phyloP scores from a whole-genome alignment of 2,888 invertebrate genomes.

The Galerucella calmariensis region DNA sequence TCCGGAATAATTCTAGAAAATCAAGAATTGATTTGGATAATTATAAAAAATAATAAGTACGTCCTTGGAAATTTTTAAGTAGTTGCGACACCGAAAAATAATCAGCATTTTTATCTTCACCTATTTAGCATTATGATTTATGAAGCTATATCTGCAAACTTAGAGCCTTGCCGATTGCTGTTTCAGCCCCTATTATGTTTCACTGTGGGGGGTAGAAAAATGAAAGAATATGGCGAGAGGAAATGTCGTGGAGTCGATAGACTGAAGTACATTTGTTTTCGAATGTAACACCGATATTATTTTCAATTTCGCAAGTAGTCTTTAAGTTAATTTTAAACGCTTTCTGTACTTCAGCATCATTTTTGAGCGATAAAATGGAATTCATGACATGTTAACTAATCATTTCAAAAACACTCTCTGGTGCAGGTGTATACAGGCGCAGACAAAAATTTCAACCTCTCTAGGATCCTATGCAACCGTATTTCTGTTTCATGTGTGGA shows the following conservation, averaged over 20 bases:
- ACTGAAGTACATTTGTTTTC: constrained; percentile 8
- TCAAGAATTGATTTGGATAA: neutral
- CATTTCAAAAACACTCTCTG: no score
- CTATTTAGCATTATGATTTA: constrained; percentile 45
- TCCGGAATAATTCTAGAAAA: neutral
- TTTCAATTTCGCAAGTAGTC: neutral
- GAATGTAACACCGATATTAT: constrained; percentile 1
- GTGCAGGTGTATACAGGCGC: no score
- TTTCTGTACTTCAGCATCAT: neutral
- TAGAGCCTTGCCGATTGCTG: constrained; percentile 33
- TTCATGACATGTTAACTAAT: neutral
- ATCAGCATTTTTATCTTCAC: constrained; percentile 44
- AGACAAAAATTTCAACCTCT: no score
- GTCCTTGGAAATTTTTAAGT: constrained; percentile 38
- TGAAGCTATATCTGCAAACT: constrained; percentile 35
- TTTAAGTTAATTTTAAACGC: neutral
- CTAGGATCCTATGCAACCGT: no score
- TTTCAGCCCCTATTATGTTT: constrained; percentile 33
- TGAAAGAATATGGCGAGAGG: constrained; percentile 25
- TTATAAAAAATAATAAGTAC: neutral
- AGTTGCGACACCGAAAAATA: constrained; percentile 41
- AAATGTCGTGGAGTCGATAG: constrained; percentile 2
- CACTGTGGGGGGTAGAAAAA: constrained; percentile 28
- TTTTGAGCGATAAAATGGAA: neutral
- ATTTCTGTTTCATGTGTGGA: no score